A percentile compares a stretch with the other conserved stretches of the same genome.
These are phyloP conservation scores for Littorina saxatilis DNA, from an alignment of 1,140 invertebrate species.

Conservation along the genomic window DNA sequence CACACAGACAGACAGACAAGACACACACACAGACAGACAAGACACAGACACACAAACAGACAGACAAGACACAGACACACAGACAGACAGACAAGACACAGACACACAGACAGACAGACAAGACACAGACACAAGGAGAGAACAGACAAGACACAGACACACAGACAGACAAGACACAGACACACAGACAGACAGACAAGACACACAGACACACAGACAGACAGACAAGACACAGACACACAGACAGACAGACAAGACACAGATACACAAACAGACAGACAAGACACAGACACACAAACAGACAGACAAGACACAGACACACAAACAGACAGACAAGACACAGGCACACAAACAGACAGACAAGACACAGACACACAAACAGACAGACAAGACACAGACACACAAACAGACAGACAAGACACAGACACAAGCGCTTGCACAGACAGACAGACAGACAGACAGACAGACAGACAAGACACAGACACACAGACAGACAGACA, in stretches of 20 bases:
- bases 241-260: constrained; percentile 18
- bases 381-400: not conserved
- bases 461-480: constrained; percentile 2
- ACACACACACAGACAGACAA: not conserved
- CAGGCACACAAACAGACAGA: constrained; percentile 9
- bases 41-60: constrained; percentile 2
- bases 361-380: not conserved
- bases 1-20: too few relatives aligned
- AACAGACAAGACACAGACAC: too few relatives aligned
- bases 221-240: not conserved
- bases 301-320: not conserved
- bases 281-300: not conserved
- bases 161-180: constrained; percentile 11
- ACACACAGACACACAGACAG: not conserved
- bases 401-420: constrained; percentile 14
- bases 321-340: constrained; percentile 14
- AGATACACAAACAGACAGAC: constrained; percentile 6
- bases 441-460: too few relatives aligned
- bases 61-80: constrained; percentile 12
- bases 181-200: constrained; percentile 18
- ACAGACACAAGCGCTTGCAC: too few relatives aligned
- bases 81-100: constrained; percentile 2
- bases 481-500: not conserved
- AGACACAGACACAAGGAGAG: not conserved
- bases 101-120: not conserved